Evolutionary conservation across 2,113 vertebrate genomes (phyloP).

Genomic region (human): GRCh38 chr21:44654501-44655000

Average conservation of each 20-base stretch:
- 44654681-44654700: not conserved
- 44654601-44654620: constrained; percentile 11
- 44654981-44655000: not conserved
- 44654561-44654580: not conserved
- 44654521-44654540: not conserved
- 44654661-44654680: not conserved
- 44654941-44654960: not conserved
- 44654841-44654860: not conserved
- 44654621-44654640: not conserved
- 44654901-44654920: not conserved
- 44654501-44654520: not conserved
- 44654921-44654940: rapidly evolving
- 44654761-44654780: rapidly evolving
- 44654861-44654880: not conserved
- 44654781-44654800: not conserved
- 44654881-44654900: not conserved
- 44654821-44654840: not conserved
- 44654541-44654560: not conserved
- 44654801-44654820: not conserved
- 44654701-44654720: not conserved
- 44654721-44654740: not conserved
- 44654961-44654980: not conserved
- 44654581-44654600: not conserved
- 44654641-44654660: not conserved
- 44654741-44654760: not conserved